Evolutionary conservation across 2,113 vertebrate genomes (phyloP).

Genomic region (Excalfactoria chinensis): DNA sequence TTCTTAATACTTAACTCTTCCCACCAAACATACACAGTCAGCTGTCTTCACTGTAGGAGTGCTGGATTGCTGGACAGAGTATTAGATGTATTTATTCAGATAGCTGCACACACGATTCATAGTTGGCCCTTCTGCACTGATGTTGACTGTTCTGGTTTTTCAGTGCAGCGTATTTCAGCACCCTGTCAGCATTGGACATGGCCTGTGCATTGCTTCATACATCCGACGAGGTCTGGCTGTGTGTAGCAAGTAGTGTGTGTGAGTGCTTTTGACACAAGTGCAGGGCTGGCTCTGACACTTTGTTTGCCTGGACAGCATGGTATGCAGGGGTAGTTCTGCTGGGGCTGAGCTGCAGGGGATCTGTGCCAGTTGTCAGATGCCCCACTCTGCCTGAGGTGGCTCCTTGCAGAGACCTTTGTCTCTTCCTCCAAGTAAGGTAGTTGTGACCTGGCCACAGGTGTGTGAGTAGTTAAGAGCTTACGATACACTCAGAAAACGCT

Average conservation of each 20-base stretch:
- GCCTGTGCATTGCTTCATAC: not conserved
- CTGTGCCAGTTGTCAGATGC: not conserved
- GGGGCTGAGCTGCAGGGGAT: not conserved
- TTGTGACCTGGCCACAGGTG: accelerated
- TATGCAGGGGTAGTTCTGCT: not conserved
- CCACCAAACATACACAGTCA: not conserved
- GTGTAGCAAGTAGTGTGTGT: not conserved
- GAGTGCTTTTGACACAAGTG: not conserved
- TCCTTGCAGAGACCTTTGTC: not conserved
- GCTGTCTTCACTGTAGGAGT: not conserved
- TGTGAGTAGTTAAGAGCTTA: not conserved
- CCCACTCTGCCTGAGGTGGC: not conserved
- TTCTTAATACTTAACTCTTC: not conserved
- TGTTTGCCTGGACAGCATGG: not conserved
- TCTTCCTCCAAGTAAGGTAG: not conserved
- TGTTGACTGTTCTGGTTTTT: not conserved
- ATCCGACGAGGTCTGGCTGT: not conserved
- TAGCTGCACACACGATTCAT: not conserved
- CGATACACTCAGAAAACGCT: not conserved
- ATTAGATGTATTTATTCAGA: not conserved
- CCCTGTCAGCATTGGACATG: not conserved
- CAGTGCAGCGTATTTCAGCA: not conserved
- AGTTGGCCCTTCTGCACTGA: not conserved
- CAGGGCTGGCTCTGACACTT: not conserved
- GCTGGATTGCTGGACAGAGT: not conserved